Percentiles rank a stretch among this genome's conserved stretches.
These are phyloP conservation scores for Scaptomyza hsui DNA, from an alignment of 1,140 invertebrate genomes.

Conservation along the genomic window DNA sequence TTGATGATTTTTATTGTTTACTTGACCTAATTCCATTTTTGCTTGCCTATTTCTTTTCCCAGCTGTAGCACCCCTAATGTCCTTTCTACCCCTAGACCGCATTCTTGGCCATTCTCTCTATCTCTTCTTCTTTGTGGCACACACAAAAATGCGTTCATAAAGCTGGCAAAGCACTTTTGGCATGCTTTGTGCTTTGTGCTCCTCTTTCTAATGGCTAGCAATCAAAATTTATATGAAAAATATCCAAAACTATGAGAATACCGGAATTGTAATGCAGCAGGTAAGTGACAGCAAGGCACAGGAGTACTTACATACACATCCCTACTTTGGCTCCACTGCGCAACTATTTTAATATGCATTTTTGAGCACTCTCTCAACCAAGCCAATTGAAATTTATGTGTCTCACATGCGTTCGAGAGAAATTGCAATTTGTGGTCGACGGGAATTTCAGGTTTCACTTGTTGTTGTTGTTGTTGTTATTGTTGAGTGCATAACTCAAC, in stretches of 20 bases:
- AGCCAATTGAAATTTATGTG: slow-evolving; percentile 41
- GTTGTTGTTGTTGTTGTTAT: neutral
- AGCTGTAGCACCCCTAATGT: slow-evolving; percentile 30
- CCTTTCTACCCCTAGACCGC: slow-evolving; percentile 13
- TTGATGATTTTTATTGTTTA: slow-evolving; percentile 81
- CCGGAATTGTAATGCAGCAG: slow-evolving; percentile 35
- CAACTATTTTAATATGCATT: slow-evolving; percentile 53
- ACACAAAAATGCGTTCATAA: slow-evolving; percentile 67
- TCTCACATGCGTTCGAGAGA: slow-evolving; percentile 3
- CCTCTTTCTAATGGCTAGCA: slow-evolving; percentile 19
- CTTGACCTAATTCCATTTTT: slow-evolving; percentile 68
- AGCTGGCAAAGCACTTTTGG: slow-evolving; percentile 53
- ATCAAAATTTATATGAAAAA: slow-evolving; percentile 64
- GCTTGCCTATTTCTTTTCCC: slow-evolving; percentile 14
- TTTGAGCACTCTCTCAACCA: slow-evolving; percentile 15
- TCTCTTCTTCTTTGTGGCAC: slow-evolving; percentile 7
- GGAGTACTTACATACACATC: neutral
- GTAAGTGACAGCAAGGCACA: slow-evolving; percentile 21
- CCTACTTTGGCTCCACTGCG: neutral
- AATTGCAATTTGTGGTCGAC: slow-evolving; percentile 12
- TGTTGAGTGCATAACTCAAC: neutral
- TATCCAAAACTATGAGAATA: slow-evolving; percentile 20
- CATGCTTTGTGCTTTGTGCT: slow-evolving; percentile 53
- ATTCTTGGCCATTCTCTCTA: neutral
- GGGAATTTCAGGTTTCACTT: neutral